A percentile compares a stretch with the other conserved stretches of the same genome.
Evolutionary conservation across 2,888 invertebrate species (phyloP).

Genomic region (Seladonia tumulorum): DNA sequence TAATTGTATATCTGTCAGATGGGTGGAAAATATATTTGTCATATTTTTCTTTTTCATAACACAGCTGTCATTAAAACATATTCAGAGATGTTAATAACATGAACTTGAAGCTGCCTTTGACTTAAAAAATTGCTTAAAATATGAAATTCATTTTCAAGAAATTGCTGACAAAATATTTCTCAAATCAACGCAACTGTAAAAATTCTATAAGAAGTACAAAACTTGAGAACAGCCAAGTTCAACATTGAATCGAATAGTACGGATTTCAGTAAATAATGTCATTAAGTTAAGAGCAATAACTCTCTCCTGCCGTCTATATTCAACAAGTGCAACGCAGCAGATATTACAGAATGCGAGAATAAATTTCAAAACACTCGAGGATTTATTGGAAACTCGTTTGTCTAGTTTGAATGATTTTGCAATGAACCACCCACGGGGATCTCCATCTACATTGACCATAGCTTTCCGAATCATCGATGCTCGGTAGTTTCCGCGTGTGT

Average conservation of each 20-base stretch:
- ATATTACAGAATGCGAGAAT: not conserved
- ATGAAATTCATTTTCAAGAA: too few relatives aligned
- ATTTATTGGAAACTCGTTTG: not conserved
- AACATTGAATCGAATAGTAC: not conserved
- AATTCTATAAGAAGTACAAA: too few relatives aligned
- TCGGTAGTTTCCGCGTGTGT: conserved; percentile 30
- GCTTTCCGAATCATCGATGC: conserved; percentile 28
- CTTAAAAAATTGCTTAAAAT: too few relatives aligned
- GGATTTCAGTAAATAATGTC: not conserved
- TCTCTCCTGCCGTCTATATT: not conserved
- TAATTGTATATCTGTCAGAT: too few relatives aligned
- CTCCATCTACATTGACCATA: not conserved
- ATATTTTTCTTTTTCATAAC: too few relatives aligned
- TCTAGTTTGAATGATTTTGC: conserved; percentile 9
- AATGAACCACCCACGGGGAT: conserved; percentile 44
- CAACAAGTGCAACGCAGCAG: not conserved
- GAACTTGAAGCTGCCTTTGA: too few relatives aligned
- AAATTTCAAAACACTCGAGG: not conserved
- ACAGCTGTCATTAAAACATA: too few relatives aligned
- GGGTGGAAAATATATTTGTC: too few relatives aligned
- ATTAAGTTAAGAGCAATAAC: not conserved
- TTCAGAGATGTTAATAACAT: too few relatives aligned
- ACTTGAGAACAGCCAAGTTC: not conserved
- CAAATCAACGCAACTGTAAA: too few relatives aligned
- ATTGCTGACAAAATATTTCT: too few relatives aligned